Percentiles rank a stretch among this genome's conserved stretches.
Conservation (phyloP, 2,113 vertebrate genomes). For the Cacatua alba region DNA sequence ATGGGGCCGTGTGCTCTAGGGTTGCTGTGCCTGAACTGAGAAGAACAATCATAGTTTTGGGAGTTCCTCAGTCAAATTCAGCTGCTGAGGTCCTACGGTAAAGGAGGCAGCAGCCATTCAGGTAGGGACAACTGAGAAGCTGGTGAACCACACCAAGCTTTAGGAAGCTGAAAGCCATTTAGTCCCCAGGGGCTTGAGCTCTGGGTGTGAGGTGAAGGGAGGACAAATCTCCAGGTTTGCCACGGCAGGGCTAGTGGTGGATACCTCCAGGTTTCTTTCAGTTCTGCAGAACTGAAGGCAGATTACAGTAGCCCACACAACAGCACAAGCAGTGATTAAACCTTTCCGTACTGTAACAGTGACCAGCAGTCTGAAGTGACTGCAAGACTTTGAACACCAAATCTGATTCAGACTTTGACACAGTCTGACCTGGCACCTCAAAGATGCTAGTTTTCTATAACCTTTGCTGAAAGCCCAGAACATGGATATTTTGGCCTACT, state of each 20-base stretch:
- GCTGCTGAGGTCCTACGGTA: background rate
- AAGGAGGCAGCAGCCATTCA: background rate
- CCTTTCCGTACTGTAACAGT: background rate
- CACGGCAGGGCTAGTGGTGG: background rate
- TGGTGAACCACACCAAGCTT: background rate
- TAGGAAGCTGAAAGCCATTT: background rate
- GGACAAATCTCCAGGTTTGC: background rate
- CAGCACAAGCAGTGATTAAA: background rate
- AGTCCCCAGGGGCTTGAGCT: background rate
- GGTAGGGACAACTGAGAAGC: background rate
- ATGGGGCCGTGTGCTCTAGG: fast-evolving
- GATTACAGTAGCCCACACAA: background rate
- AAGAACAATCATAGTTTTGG: background rate
- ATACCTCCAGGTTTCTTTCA: background rate
- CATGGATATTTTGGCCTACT: background rate
- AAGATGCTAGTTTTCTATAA: background rate
- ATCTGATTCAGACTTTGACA: background rate
- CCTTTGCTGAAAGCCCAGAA: background rate
- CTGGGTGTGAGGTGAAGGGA: background rate
- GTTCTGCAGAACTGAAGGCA: background rate
- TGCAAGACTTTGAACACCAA: background rate
- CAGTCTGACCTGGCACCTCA: background rate
- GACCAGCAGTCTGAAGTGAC: background rate
- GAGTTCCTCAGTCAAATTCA: background rate
- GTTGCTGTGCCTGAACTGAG: background rate